Base-by-base conservation (phyloP, 2,113 vertebrate genomes). In the Tenebrosternarchus preto region DNA sequence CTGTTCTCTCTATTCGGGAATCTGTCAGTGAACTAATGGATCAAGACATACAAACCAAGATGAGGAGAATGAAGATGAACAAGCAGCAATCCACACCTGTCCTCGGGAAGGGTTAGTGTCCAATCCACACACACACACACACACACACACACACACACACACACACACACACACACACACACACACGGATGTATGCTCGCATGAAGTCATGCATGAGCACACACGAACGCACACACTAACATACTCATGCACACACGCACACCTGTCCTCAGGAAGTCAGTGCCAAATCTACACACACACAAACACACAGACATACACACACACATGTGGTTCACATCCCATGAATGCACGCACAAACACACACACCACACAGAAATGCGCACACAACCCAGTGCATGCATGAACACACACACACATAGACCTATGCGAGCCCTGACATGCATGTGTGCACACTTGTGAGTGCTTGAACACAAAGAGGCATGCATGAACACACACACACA, bases 11-110 rank as follows among this genome's bases (percentile, higher is more conserved):
- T 63, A 25, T 29, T 55, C 19, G 20, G 33, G 22, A 7, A 60
- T 68, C 16, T 27, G 27, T 39, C 3, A 39, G 64, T 9, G 9
- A n/a, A 39, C 0, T 39, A 1, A 76, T 74, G 80, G 53, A 75
- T 5, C 33, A 25, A 19, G 59, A 59, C 0, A 8, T 36, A 61
- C 71, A 55, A 69, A 59, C 27, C 67, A 90, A 77, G 27, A 91
- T 91, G 90, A 90, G 20, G 66, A 87, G 6, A 67, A 71, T 57
- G 20, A 84, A 81, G 3, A 80, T 92, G 0, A 50, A 0, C 29
- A 92, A 93, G 86, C 91, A 92, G 81, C 83, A 89, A 74, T 91
- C 92, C 0, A 84, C 80, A 0, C 89, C 88, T 70, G 80, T 68
- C 81, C n/a, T 89, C 0, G 86, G 87, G 16, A 91, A 77, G 77